phyloP scores from a whole-genome alignment of 2,797 vertebrate genomes.

The Momotus momota region DNA sequence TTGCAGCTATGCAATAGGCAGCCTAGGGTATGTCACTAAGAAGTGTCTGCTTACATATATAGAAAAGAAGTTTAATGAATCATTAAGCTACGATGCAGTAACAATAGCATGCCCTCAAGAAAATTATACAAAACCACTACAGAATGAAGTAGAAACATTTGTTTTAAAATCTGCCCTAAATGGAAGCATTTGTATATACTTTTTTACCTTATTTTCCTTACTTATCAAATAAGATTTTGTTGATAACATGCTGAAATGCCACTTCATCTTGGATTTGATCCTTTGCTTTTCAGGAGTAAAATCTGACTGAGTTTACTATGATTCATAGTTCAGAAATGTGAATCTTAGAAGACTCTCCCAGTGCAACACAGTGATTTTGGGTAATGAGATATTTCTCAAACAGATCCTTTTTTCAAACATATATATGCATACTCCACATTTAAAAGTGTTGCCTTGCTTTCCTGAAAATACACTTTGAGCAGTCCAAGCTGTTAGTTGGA shows the following conservation, averaged over 20 bases:
- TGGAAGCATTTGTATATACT: background rate
- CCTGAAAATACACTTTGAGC: background rate
- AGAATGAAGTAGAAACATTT: background rate
- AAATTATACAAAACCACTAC: background rate
- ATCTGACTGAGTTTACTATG: background rate
- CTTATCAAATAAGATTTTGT: background rate
- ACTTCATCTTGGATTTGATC: background rate
- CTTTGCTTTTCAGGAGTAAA: background rate
- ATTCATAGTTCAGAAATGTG: background rate
- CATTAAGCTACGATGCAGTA: background rate
- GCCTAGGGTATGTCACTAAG: background rate
- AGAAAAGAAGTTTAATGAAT: constrained; percentile 13
- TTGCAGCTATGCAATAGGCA: background rate
- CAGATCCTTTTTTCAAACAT: background rate
- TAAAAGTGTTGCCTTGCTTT: background rate
- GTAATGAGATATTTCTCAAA: background rate
- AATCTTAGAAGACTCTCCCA: background rate
- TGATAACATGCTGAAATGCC: background rate
- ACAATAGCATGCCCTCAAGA: background rate
- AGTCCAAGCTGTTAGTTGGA: background rate
- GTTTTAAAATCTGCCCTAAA: background rate
- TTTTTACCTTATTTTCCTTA: background rate
- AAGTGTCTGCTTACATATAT: background rate
- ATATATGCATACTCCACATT: background rate
- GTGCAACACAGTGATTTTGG: background rate